Evolutionary conservation across 1,140 invertebrate genomes (phyloP), one percentile per base, ranked within the genome.

Genomic region (Musca domestica): DNA sequence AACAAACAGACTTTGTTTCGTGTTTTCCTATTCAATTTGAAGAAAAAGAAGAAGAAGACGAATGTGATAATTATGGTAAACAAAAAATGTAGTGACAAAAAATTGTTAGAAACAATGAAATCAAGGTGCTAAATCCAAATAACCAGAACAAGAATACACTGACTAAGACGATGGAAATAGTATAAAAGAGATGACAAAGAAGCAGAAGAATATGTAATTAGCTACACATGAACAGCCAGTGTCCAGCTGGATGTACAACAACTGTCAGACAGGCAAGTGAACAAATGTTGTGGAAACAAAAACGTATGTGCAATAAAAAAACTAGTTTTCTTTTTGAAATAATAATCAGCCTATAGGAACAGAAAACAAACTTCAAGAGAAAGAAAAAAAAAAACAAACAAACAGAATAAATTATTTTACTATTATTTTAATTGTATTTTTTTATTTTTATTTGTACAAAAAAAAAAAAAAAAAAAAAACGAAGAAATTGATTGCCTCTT

Each of bases 281-380:
- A 23, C 49, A 22, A 54, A 51, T 49, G 9, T 19, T 15, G 19
- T 66, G 17, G 48, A 19, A 34, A 65, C 56, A 20, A 41, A 61
- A 69, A 48, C 67, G 63, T 65, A 69, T 69, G 67, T 69, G 67
- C 67, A 69, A 69, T 69, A 69, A 69, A 41, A 30, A 20, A 30
- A 48, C 67, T 69, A 69, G 67, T 69, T 69, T 49, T 65, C 48
- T 65, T 65, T 65, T 58, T 25, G 27, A 27, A 58, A 61, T 20
- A 34, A 61, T 34, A 61, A 61, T 27, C 34, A 61, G 25, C 34
- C 3, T 9, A 34, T 19, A 51, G 12, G 20, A 5, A 51, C 17
- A 51, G n/a, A 7, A 49, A 12, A 46, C 41, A 46, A 46, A 46
- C 10, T 15, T 5, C 47, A 49, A 30, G 27, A 30, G 9, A 9